These are phyloP conservation scores for Rhipidura dahli DNA, from an alignment of 2,113 vertebrate species.

Conservation along the genomic window DNA sequence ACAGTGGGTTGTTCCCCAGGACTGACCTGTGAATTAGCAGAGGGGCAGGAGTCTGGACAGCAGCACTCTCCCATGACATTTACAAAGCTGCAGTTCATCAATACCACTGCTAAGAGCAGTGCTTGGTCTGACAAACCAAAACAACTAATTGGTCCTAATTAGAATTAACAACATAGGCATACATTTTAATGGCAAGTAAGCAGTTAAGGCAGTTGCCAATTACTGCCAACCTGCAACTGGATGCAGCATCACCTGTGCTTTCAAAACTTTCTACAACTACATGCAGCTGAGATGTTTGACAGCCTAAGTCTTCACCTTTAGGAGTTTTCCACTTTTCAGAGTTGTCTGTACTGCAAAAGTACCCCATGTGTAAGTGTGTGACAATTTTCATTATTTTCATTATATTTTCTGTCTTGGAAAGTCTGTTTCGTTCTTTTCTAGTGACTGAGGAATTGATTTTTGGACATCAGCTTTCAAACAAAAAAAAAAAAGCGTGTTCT, in stretches of 20 bases:
- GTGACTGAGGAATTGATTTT: background rate
- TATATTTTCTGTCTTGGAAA: background rate
- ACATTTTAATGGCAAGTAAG: background rate
- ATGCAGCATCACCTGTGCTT: background rate
- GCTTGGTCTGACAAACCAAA: conserved; percentile 21
- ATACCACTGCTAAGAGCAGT: conserved; percentile 27
- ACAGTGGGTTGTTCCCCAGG: background rate
- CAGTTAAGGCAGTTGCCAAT: background rate
- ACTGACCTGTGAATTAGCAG: background rate
- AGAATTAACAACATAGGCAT: background rate
- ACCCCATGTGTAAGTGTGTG: background rate
- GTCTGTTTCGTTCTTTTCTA: background rate
- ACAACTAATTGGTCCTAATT: background rate
- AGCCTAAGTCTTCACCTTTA: background rate
- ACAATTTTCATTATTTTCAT: background rate
- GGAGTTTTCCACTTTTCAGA: background rate
- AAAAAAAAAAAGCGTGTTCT: background rate
- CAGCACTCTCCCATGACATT: background rate
- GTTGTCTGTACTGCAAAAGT: background rate
- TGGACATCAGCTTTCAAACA: background rate
- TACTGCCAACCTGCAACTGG: background rate
- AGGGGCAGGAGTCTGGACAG: conserved; percentile 2
- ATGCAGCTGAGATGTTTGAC: background rate
- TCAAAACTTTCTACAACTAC: background rate
- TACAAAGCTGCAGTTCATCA: conserved; percentile 40